Evolutionary conservation across 2,888 invertebrate species (phyloP).

Genomic region (Strigamia maritima): DNA sequence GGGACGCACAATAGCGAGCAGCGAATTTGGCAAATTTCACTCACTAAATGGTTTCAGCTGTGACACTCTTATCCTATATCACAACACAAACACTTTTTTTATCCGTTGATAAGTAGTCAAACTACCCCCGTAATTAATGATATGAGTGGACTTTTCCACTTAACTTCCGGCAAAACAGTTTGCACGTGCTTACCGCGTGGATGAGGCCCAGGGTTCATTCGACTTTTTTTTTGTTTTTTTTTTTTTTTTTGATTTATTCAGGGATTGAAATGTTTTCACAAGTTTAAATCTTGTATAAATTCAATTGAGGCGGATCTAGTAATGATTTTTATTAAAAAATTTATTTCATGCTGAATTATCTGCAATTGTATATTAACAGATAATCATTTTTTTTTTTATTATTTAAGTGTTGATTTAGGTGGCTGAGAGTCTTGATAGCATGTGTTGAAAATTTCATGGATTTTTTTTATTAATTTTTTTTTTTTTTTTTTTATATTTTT

Average conservation of each 20-base stretch:
- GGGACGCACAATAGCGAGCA: not conserved
- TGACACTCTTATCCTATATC: not conserved
- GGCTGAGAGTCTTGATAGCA: too few species aligned
- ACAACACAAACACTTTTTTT: constrained; percentile 17
- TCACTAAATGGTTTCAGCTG: not conserved
- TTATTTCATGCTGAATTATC: too few species aligned
- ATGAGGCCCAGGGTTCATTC: constrained; percentile 11
- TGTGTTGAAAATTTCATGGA: not conserved
- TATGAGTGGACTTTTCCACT: constrained; percentile 9
- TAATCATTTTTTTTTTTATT: too few species aligned
- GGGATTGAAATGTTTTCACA: constrained; percentile 10
- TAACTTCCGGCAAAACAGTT: constrained; percentile 11
- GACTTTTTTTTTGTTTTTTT: not conserved
- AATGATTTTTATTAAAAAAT: not conserved
- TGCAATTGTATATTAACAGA: too few species aligned
- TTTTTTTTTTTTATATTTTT: not conserved
- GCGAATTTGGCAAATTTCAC: not conserved
- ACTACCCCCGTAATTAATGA: not conserved
- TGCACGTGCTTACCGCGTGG: constrained; percentile 21
- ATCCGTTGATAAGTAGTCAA: not conserved
- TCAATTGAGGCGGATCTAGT: not conserved
- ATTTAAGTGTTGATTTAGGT: too few species aligned
- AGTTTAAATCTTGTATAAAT: not conserved
- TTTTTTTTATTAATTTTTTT: not conserved
- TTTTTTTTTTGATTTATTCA: not conserved